Percentiles rank a stretch among this genome's conserved stretches.
Evolutionary conservation across 2,797 vertebrate species (phyloP).

Genomic region (Pitangus sulphuratus): DNA sequence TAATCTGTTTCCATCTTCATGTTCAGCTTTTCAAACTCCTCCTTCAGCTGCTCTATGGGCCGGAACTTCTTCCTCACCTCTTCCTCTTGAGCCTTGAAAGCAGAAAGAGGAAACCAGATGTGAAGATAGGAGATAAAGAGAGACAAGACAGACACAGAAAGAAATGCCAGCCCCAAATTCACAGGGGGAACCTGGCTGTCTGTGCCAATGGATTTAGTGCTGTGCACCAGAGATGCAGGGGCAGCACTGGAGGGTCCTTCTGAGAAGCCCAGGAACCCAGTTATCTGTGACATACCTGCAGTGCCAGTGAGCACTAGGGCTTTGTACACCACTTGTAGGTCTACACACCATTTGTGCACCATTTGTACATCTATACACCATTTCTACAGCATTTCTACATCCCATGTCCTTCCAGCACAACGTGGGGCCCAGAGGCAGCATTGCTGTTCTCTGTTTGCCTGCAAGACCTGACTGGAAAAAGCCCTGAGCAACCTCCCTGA

Average conservation of each 20-base stretch:
- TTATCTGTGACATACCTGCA: not conserved
- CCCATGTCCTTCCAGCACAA: not conserved
- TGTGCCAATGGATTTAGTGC: not conserved
- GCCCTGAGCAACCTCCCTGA: not conserved
- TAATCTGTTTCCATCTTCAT: conserved; percentile 89
- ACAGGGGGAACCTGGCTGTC: not conserved
- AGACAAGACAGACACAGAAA: not conserved
- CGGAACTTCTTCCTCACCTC: conserved; percentile 79
- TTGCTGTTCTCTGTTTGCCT: not conserved
- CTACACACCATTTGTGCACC: not conserved
- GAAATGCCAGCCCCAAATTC: not conserved
- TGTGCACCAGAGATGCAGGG: not conserved
- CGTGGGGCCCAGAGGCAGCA: not conserved
- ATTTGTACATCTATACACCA: not conserved
- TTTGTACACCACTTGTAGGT: not conserved
- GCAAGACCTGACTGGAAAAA: not conserved
- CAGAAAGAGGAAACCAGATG: not conserved
- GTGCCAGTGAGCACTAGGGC: not conserved
- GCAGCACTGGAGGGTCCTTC: not conserved
- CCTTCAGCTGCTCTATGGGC: conserved; percentile 88
- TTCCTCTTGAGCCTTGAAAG: conserved; percentile 69
- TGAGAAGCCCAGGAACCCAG: not conserved
- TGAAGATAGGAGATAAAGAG: not conserved
- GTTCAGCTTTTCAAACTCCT: conserved; percentile 87
- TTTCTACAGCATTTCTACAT: not conserved